phyloP scores from a whole-genome alignment of 2,797 vertebrate genomes.

The Spondyliosoma cantharus region DNA sequence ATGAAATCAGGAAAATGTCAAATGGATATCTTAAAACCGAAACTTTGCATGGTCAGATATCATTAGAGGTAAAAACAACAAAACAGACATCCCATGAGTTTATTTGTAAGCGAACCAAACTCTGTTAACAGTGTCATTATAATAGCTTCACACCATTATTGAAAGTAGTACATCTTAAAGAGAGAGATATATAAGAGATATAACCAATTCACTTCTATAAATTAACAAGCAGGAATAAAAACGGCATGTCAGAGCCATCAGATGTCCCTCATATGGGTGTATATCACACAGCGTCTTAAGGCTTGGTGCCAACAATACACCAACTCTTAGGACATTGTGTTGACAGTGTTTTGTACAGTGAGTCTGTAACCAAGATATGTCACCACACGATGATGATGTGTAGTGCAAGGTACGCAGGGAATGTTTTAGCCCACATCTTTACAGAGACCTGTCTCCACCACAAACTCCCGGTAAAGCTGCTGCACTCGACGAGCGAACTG shows the following conservation, averaged over 20 bases:
- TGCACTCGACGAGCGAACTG: too few relatives aligned
- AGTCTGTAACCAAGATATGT: not conserved
- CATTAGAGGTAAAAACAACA: not conserved
- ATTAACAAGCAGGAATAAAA: not conserved
- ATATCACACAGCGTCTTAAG: not conserved
- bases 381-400: not conserved
- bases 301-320: not conserved
- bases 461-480: too few relatives aligned
- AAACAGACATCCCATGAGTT: not conserved
- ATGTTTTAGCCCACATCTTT: slow-evolving; percentile 12
- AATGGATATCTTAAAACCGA: not conserved
- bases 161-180: not conserved
- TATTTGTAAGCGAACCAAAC: not conserved
- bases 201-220: not conserved
- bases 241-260: not conserved
- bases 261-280: not conserved
- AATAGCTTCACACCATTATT: not conserved
- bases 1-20: not conserved
- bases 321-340: not conserved
- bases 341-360: not conserved
- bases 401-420: slow-evolving; percentile 19
- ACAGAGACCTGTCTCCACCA: too few relatives aligned
- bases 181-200: too few relatives aligned
- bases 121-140: not conserved
- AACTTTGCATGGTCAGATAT: not conserved